Percentiles rank a stretch among this genome's conserved stretches.
These are phyloP conservation scores for Acanthopleura granulata DNA, from an alignment of 2,888 invertebrate genomes.

Conservation along the genomic window DNA sequence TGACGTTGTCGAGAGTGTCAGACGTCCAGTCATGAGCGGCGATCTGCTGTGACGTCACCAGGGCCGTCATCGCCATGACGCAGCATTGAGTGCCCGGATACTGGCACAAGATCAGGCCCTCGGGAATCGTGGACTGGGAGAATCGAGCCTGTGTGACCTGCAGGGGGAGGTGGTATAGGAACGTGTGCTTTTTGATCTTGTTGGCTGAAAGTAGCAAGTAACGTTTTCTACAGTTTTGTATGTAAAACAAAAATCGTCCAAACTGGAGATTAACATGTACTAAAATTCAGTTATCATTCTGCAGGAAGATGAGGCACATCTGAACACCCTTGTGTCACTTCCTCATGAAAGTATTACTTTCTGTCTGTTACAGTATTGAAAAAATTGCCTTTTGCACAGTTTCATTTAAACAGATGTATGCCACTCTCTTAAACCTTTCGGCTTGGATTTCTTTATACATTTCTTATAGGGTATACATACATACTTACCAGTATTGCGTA, in stretches of 20 bases:
- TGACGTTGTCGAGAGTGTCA: background rate
- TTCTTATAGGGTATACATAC: too few species aligned
- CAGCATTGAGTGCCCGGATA: slow-evolving; percentile 16
- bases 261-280: too few species aligned
- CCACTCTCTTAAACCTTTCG: too few species aligned
- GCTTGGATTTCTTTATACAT: too few species aligned
- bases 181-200: slow-evolving; percentile 13
- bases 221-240: too few species aligned
- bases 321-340: background rate
- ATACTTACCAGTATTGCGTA: too few species aligned
- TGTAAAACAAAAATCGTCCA: too few species aligned
- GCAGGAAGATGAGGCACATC: background rate
- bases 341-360: too few species aligned
- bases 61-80: background rate
- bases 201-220: background rate
- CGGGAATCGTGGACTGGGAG: slow-evolving; percentile 3
- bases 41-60: background rate
- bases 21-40: background rate
- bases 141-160: background rate
- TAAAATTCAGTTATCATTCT: too few species aligned
- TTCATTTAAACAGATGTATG: too few species aligned
- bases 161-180: slow-evolving; percentile 9
- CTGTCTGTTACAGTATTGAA: too few species aligned
- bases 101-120: background rate
- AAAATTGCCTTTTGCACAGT: too few species aligned